Conservation (phyloP, 2,888 invertebrate species). For the Ptycholaimellus sp. region DNA sequence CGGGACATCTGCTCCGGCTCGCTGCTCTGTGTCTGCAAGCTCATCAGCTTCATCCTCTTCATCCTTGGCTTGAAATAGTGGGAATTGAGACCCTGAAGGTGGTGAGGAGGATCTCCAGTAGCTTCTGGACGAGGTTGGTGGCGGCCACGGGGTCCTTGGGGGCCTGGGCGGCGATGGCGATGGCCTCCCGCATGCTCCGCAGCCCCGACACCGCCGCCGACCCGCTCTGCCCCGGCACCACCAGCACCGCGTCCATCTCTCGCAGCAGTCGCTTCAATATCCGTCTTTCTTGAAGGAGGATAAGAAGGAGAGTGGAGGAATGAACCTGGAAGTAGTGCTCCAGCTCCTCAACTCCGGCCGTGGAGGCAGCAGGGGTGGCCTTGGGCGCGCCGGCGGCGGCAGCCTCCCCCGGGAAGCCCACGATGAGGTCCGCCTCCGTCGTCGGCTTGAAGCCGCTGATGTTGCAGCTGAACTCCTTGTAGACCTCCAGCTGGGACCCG, state of each 20-base stretch:
- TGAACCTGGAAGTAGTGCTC: too few species aligned
- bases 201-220: conserved; percentile 1
- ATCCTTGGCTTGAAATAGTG: too few species aligned
- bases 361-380: conserved; percentile 51
- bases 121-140: conserved; percentile 2
- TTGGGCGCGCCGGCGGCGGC: conserved; percentile 32
- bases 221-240: not conserved
- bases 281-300: not conserved
- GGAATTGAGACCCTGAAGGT: conserved; percentile 8
- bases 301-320: too few species aligned
- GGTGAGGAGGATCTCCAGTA: conserved; percentile 10
- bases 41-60: too few species aligned
- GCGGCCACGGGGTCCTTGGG: conserved; percentile 1
- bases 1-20: conserved; percentile 11
- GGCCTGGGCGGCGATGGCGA: conserved; percentile 4
- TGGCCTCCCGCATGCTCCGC: conserved; percentile 3
- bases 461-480: conserved; percentile 54
- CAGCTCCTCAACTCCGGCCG: conserved; percentile 51
- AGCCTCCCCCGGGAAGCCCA: not conserved
- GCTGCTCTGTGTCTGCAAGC: not conserved
- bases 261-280: conserved; percentile 3
- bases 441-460: conserved; percentile 20
- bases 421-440: conserved; percentile 14
- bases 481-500: conserved; percentile 63
- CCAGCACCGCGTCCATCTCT: conserved; percentile 3